Base-by-base conservation (phyloP, 2,888 invertebrate species). In the Tachina grossa region DNA sequence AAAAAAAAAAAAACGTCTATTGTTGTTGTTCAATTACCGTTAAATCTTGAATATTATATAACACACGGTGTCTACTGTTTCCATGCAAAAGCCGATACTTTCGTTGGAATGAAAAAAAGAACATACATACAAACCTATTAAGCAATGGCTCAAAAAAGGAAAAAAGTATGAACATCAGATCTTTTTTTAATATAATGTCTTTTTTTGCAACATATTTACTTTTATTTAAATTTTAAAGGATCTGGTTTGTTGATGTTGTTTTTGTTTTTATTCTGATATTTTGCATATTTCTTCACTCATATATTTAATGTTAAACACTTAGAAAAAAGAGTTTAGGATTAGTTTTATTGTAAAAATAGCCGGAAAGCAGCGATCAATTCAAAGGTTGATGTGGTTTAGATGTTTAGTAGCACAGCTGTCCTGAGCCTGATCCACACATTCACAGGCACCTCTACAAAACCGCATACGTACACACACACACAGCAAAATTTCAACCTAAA, bases 1-100 rank as follows among this genome's bases (percentile, higher is more conserved):
- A 45, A 71, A 39, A 16, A 39, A 45, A 71, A 39, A 39, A 66
- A 65, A 59, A 57, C 10, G 47, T 72, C 61, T 31, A 69, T 85
- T 85, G 79, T 85, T 85, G 83, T 74, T 85, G 85, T 85, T 85
- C 85, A 85, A 85, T 85, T 85, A 85, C 85, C 80, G 85, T 80
- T 83, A 83, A 79, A 85, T 82, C 69, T 82, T 78, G 57, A 74
- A 82, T 71, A 82, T 85, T 79, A 71, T 82, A 74, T 39, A 80
- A 80, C 19, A 80, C 57, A 65, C 45, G 41, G 16, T 68, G 65
- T 22, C 66, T 63, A 51, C 83, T 66, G 22, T 31, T 75, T 55
- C 72, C 69, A 51, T 31, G 72, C 68, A 22, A 63, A 81, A 69
- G 41, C 41, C 82, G 41, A 74, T 78, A 81, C 63, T 65, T 72